These are phyloP conservation scores for Hoplostethus atlanticus DNA, from an alignment of 2,797 vertebrate genomes.

Conservation along the genomic window DNA sequence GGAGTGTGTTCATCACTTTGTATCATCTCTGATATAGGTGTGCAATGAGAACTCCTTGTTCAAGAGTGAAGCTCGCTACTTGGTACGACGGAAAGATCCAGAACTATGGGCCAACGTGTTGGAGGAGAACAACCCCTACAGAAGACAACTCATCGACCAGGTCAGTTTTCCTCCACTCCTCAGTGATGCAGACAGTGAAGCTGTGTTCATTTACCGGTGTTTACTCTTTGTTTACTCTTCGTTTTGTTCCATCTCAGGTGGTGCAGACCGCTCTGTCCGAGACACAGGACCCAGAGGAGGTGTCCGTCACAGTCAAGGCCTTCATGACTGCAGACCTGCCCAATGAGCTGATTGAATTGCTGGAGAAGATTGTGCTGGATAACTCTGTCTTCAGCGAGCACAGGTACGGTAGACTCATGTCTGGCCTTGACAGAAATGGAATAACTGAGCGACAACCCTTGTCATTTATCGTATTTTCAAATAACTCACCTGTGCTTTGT, in stretches of 20 bases:
- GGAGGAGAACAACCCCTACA: conserved; percentile 90
- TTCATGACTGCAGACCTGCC: conserved; percentile 92
- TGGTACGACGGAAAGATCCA: conserved; percentile 91
- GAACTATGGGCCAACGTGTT: conserved; percentile 94
- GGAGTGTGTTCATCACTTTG: not conserved
- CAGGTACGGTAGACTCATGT: conserved; percentile 75
- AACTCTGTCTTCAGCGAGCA: conserved; percentile 94
- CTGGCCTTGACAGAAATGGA: not conserved
- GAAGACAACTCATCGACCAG: conserved; percentile 93
- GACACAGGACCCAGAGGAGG: conserved; percentile 92
- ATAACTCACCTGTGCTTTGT: not conserved
- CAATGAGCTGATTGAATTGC: conserved; percentile 89
- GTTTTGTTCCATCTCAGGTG: conserved; percentile 65
- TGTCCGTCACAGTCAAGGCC: conserved; percentile 91
- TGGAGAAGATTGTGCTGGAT: conserved; percentile 93
- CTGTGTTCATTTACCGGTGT: not conserved
- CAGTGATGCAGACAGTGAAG: not conserved
- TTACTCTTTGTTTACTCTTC: conserved; percentile 14
- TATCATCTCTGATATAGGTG: conserved; percentile 80
- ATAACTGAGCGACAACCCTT: not conserved
- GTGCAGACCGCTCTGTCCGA: conserved; percentile 94
- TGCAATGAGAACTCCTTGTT: conserved; percentile 96
- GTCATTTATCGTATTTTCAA: not conserved
- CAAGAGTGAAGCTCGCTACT: conserved; percentile 92
- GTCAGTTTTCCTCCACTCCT: conserved; percentile 63